A percentile compares a stretch with the other conserved stretches of the same genome.
Conservation (phyloP, 2,797 vertebrate genomes). For the Basileuterus tristriatus region DNA sequence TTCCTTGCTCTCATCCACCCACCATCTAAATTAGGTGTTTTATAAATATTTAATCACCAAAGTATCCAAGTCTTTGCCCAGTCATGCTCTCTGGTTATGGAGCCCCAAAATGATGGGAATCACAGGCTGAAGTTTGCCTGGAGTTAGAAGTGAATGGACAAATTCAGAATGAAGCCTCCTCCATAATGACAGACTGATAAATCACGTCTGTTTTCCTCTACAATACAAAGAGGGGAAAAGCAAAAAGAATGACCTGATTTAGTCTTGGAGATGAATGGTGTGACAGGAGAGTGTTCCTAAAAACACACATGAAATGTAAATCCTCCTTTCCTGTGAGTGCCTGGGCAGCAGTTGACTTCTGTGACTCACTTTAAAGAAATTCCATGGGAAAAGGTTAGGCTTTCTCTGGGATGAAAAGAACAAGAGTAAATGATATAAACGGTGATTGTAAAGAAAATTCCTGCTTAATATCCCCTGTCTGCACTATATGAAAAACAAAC, state of each 20-base stretch:
- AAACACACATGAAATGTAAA: slow-evolving; percentile 49
- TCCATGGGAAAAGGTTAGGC: neutral
- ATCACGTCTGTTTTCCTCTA: neutral
- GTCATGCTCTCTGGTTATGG: neutral
- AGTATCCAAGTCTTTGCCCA: slow-evolving; percentile 23
- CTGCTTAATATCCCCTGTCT: neutral
- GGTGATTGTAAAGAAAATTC: neutral
- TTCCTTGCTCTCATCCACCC: neutral
- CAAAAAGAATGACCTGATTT: slow-evolving; percentile 53
- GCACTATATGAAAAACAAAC: neutral
- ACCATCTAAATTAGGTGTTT: slow-evolving; percentile 15
- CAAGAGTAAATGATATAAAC: neutral
- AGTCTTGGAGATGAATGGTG: slow-evolving; percentile 24
- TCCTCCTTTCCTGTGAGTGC: slow-evolving; percentile 54
- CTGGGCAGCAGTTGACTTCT: slow-evolving; percentile 42
- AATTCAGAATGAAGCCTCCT: neutral
- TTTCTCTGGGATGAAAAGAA: slow-evolving; percentile 8
- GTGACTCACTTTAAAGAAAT: slow-evolving; percentile 60
- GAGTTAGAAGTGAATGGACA: neutral
- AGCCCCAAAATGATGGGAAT: slow-evolving; percentile 30
- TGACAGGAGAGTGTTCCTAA: slow-evolving; percentile 26
- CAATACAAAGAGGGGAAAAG: neutral
- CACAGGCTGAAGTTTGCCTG: neutral
- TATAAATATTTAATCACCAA: neutral
- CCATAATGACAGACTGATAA: slow-evolving; percentile 35